A percentile compares a stretch with the other conserved stretches of the same genome.
phyloP scores from a whole-genome alignment of 2,113 vertebrate species.

The Ancistrus triradiatus region DNA sequence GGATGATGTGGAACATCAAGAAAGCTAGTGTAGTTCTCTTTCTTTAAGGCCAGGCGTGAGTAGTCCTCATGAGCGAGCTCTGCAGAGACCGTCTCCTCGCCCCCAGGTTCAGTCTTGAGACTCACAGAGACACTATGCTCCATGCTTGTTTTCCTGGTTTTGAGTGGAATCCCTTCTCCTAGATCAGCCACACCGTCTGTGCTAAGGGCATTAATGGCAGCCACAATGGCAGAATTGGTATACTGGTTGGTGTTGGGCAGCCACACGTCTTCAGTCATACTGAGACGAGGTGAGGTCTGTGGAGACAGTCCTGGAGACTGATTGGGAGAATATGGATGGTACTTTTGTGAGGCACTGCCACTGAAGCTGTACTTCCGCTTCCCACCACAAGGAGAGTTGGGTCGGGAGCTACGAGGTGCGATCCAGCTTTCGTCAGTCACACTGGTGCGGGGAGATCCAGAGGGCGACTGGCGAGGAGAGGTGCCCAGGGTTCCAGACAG shows the following conservation, averaged over 20 bases:
- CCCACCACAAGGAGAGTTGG: slow-evolving; percentile 84
- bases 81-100: slow-evolving; percentile 72
- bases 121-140: slow-evolving; percentile 73
- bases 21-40: slow-evolving; percentile 83
- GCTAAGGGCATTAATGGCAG: slow-evolving; percentile 93
- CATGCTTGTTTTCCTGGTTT: slow-evolving; percentile 81
- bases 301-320: slow-evolving; percentile 87
- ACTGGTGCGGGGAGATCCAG: slow-evolving; percentile 78
- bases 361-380: slow-evolving; percentile 92
- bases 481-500: slow-evolving; percentile 71
- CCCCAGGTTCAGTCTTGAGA: slow-evolving; percentile 85
- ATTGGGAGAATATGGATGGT: slow-evolving; percentile 80
- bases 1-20: slow-evolving; percentile 87
- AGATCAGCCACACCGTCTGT: slow-evolving; percentile 85
- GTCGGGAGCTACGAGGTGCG: slow-evolving; percentile 73
- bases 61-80: slow-evolving; percentile 79
- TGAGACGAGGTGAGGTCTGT: slow-evolving; percentile 82
- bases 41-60: slow-evolving; percentile 77
- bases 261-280: slow-evolving; percentile 87
- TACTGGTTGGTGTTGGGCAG: slow-evolving; percentile 90
- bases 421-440: slow-evolving; percentile 86
- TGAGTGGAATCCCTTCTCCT: slow-evolving; percentile 84
- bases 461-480: slow-evolving; percentile 84
- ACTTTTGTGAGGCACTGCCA: slow-evolving; percentile 52
- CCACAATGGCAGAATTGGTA: slow-evolving; percentile 94